Evolutionary conservation across 1,140 invertebrate species (phyloP), one percentile per base, ranked within the genome.

Genomic region (Drosophila ironensis): DNA sequence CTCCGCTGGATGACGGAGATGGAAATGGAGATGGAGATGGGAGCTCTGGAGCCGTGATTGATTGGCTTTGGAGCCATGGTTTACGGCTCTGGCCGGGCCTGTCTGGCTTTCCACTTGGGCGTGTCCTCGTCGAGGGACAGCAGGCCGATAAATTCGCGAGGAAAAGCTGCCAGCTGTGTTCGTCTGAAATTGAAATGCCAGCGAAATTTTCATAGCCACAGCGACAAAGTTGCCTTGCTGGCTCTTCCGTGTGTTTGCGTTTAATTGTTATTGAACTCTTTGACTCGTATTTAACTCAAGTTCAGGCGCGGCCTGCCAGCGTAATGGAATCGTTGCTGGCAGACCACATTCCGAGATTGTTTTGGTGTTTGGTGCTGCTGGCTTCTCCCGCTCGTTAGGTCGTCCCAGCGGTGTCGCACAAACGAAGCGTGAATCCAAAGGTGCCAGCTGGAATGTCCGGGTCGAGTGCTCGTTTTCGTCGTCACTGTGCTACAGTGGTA

Each of bases 211-310:
- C 1, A 14, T 40, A n/a, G 22, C 19, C n/a, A n/a, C n/a, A n/a
- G n/a, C n/a, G 25, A 8, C 25, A 27, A 28, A 11, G 28, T 11
- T 40, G 14, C 5, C 14, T 9, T 24, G 1, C 12, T 27, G 11
- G 14, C 9, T 20, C 30, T n/a, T n/a, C 28, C 17, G 8, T 22
- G n/a, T n/a, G n/a, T n/a, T n/a, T n/a, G n/a, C n/a, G n/a, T 9
- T 19, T 41, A 48, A 57, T 64, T 63, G 64, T 11, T 56, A 63
- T 76, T 77, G 68, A 77, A 76, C 68, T 57, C 25, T 63, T 52
- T 53, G 61, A 76, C 68, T 42, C 37, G 38, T 52, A 47, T 28
- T 54, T 66, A 24, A 60, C 37, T 46, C 59, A 20, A 75, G 47
- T 72, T 72, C 47, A 70, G 46, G n/a, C 28, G 8, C 25, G 25